A percentile compares a stretch with the other conserved stretches of the same genome.
phyloP scores from a whole-genome alignment of 1,140 invertebrate species.

The Drosophila chauvacae region DNA sequence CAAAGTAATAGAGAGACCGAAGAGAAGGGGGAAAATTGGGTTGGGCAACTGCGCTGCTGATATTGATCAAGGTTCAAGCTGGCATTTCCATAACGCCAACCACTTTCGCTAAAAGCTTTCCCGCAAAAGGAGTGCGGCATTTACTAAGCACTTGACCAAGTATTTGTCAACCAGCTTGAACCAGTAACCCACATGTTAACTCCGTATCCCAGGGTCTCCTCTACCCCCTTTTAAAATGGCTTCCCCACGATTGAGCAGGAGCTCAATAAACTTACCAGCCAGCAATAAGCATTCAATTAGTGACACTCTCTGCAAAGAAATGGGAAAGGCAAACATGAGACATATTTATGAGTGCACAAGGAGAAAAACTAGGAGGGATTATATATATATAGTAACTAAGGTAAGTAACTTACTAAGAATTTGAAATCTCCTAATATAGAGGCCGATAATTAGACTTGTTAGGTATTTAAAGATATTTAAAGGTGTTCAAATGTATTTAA shows the following conservation, averaged over 20 bases:
- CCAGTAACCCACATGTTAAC: conserved; percentile 48
- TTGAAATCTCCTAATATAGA: fast-evolving
- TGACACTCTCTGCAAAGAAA: conserved; percentile 39
- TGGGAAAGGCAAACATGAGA: conserved; percentile 20
- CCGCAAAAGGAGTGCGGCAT: conserved; percentile 35
- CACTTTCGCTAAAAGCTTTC: conserved; percentile 52
- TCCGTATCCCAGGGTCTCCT: not conserved
- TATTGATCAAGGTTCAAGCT: conserved; percentile 51
- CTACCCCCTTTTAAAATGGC: conserved; percentile 5
- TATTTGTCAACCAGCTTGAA: conserved; percentile 41
- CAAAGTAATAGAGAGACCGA: conserved; percentile 19
- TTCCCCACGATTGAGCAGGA: not conserved
- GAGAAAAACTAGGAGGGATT: not conserved
- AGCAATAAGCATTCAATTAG: conserved; percentile 45
- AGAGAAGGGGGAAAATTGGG: not conserved
- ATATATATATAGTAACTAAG: no score
- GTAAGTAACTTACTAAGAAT: not conserved
- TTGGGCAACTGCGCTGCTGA: conserved; percentile 11
- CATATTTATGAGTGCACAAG: not conserved
- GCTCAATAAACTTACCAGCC: conserved; percentile 42
- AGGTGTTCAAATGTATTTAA: not conserved
- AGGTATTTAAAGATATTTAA: not conserved
- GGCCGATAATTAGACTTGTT: not conserved
- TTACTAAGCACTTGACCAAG: conserved; percentile 49
- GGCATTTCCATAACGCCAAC: conserved; percentile 44